Evolutionary conservation across 2,113 vertebrate genomes (phyloP).

Genomic region (Cairina moschata): DNA sequence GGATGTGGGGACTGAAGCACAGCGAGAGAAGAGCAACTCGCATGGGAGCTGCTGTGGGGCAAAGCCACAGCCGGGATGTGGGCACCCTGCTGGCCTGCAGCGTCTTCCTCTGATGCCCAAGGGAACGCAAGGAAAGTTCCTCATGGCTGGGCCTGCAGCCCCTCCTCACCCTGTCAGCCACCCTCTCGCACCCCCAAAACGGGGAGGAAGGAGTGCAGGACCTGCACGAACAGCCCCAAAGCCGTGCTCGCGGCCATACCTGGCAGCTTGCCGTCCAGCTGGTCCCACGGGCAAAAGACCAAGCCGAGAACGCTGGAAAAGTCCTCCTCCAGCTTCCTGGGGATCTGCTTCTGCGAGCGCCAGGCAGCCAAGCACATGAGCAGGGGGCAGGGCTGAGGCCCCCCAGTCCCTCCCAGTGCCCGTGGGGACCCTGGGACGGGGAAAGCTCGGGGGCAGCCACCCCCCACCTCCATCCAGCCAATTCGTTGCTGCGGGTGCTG

Average conservation of each 20-base stretch:
- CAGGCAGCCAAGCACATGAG: accelerated
- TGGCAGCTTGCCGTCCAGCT: not conserved
- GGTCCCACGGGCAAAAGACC: not conserved
- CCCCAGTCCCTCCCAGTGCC: accelerated
- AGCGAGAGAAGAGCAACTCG: not conserved
- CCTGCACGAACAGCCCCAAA: not conserved
- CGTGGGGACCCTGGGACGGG: not conserved
- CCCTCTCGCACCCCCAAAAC: not conserved
- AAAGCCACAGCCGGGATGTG: not conserved
- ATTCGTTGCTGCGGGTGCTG: not conserved
- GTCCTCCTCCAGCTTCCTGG: not conserved
- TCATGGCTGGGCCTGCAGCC: not conserved
- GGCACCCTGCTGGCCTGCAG: not conserved
- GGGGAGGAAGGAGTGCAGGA: no score
- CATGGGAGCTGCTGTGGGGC: not conserved
- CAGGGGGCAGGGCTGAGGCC: not conserved
- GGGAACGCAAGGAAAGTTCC: not conserved
- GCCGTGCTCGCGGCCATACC: accelerated
- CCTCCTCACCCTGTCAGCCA: no score
- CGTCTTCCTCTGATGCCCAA: not conserved
- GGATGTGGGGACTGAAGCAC: not conserved
- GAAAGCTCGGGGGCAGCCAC: not conserved
- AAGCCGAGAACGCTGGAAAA: not conserved
- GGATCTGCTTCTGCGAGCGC: not conserved
- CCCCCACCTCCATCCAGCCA: not conserved